These are phyloP conservation scores for Hippocampus mohnikei DNA, from an alignment of 2,113 vertebrate genomes.

Conservation along the genomic window DNA sequence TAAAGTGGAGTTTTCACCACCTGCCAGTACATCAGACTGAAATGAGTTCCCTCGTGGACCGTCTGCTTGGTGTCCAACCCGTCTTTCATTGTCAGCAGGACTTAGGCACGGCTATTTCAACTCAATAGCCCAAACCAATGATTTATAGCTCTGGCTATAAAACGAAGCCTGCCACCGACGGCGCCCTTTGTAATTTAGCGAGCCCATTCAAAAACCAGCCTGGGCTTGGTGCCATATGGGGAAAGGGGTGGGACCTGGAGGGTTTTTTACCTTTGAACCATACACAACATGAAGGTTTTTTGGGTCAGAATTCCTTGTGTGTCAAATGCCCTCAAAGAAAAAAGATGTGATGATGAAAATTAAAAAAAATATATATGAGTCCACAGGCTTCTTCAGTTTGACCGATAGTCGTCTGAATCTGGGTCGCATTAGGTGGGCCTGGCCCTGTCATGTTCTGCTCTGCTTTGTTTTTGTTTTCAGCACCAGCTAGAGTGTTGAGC, in stretches of 20 bases:
- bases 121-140: conserved; percentile 46
- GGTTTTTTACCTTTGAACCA: neutral
- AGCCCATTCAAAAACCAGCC: conserved; percentile 34
- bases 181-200: conserved; percentile 33
- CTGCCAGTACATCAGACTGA: conserved; percentile 12
- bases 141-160: conserved; percentile 25
- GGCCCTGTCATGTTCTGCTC: too few species aligned
- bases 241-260: neutral
- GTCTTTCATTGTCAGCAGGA: conserved; percentile 42
- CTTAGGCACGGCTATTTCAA: conserved; percentile 52
- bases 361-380: neutral
- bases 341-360: conserved; percentile 2
- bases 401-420: neutral
- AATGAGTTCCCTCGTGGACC: conserved; percentile 22
- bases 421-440: neutral
- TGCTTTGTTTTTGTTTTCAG: too few species aligned
- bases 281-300: conserved; percentile 33
- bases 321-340: conserved; percentile 24
- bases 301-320: conserved; percentile 32
- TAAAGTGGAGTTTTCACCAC: neutral
- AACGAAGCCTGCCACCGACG: conserved; percentile 30
- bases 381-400: neutral
- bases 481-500: too few species aligned
- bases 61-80: conserved; percentile 26
- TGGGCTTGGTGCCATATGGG: conserved; percentile 30